These are phyloP conservation scores for Platerodrilus igneus DNA, from an alignment of 2,888 invertebrate genomes.

Conservation along the genomic window DNA sequence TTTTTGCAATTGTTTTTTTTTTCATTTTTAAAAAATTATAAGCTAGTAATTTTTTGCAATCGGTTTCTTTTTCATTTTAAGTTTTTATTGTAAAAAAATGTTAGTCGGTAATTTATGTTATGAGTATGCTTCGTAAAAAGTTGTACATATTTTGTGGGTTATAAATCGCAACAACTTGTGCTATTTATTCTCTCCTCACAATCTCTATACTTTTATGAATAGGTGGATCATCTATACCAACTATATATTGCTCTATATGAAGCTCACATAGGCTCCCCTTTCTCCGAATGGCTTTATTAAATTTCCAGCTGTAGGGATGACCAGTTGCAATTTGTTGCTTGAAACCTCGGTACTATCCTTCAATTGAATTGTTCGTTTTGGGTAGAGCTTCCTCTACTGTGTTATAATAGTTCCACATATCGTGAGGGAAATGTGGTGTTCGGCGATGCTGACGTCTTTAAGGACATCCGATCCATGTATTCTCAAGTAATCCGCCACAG, in stretches of 20 bases:
- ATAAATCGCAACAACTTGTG: neutral
- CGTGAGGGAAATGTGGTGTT: conserved; percentile 5
- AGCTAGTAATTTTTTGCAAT: too few relatives aligned
- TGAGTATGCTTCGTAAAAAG: too few relatives aligned
- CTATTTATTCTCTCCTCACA: conserved; percentile 4
- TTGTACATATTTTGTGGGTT: too few relatives aligned
- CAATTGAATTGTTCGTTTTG: conserved; percentile 15
- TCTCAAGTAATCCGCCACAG: too few relatives aligned
- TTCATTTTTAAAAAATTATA: too few relatives aligned
- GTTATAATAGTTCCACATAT: conserved; percentile 13
- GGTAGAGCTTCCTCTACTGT: conserved; percentile 7
- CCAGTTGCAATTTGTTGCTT: conserved; percentile 8
- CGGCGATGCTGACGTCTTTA: neutral
- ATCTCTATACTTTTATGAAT: conserved; percentile 8
- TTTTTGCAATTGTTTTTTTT: too few relatives aligned
- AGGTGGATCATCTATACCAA: conserved; percentile 6
- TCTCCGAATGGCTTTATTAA: conserved; percentile 12
- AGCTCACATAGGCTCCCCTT: conserved; percentile 12
- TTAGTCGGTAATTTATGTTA: too few relatives aligned
- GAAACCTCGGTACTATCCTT: conserved; percentile 18
- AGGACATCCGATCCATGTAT: too few relatives aligned
- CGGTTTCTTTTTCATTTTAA: too few relatives aligned
- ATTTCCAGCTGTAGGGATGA: conserved; percentile 14
- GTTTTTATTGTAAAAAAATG: too few relatives aligned
- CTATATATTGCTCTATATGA: conserved; percentile 13